A percentile compares a stretch with the other conserved stretches of the same genome.
These are phyloP conservation scores for Thecocarcelia acutangulata DNA, from an alignment of 2,888 invertebrate genomes.

Conservation along the genomic window DNA sequence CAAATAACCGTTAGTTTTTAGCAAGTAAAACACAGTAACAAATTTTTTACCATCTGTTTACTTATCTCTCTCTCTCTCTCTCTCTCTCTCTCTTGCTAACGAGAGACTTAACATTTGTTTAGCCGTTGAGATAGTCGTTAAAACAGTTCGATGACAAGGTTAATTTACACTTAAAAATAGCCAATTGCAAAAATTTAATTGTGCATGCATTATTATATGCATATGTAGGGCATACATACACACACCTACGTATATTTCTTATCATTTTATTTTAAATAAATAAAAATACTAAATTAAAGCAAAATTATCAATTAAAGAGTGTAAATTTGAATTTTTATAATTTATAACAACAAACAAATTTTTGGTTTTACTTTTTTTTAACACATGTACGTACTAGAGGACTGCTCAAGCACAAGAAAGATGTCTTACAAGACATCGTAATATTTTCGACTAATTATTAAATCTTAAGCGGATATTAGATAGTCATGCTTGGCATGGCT, in stretches of 20 bases:
- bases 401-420: too few species aligned
- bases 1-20: conserved; percentile 26
- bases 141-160: conserved; percentile 57
- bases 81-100: neutral
- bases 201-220: neutral
- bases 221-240: neutral
- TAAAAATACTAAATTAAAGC: conserved; percentile 37
- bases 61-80: neutral
- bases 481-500: too few species aligned
- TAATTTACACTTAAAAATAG: conserved; percentile 63
- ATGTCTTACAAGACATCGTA: too few species aligned
- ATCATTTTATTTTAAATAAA: conserved; percentile 34
- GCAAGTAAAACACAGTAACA: conserved; percentile 14
- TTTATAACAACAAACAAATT: too few species aligned
- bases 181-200: conserved; percentile 38
- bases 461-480: too few species aligned
- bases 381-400: too few species aligned
- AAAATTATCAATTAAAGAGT: conserved; percentile 36
- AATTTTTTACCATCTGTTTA: too few species aligned
- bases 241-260: conserved; percentile 22
- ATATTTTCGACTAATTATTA: too few species aligned
- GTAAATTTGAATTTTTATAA: too few species aligned
- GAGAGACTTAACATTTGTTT: neutral
- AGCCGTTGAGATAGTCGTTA: conserved; percentile 5
- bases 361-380: too few species aligned